A percentile compares a stretch with the other conserved stretches of the same genome.
phyloP scores from a whole-genome alignment of 2,797 vertebrate species.

The Melopsittacus undulatus region DNA sequence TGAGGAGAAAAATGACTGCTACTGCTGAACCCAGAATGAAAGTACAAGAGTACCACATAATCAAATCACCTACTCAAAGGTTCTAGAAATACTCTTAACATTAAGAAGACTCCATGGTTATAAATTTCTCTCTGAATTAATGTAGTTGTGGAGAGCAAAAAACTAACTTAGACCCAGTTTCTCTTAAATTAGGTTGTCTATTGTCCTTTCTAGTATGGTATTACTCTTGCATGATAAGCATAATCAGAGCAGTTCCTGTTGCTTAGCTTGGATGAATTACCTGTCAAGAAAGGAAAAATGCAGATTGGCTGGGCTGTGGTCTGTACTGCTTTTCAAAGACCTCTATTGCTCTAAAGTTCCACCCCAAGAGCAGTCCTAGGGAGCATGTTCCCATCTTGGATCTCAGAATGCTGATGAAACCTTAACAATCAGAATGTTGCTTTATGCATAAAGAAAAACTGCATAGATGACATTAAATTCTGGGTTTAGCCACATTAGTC shows the following conservation, averaged over 20 bases:
- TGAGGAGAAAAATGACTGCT: not conserved
- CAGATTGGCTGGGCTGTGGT: not conserved
- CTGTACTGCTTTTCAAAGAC: not conserved
- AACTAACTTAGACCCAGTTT: not conserved
- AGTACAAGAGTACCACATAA: not conserved
- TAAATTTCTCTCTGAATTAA: not conserved
- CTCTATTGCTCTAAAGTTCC: not conserved
- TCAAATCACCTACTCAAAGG: not conserved
- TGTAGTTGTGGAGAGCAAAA: not conserved
- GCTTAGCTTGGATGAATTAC: not conserved
- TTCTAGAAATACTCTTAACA: not conserved
- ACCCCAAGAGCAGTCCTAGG: not conserved
- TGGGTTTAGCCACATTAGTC: not conserved
- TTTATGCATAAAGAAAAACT: accelerated
- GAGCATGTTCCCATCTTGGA: not conserved
- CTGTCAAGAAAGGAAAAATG: not conserved
- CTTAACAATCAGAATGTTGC: not conserved
- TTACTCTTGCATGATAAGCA: not conserved
- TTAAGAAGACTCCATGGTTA: not conserved
- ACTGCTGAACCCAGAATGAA: not conserved
- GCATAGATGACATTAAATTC: not conserved
- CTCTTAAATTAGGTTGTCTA: not conserved
- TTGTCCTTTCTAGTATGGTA: not conserved
- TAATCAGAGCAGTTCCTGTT: not conserved
- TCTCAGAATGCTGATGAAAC: not conserved